Evolutionary conservation across 2,888 invertebrate species (phyloP).

Genomic region (Leptopilina myrica): DNA sequence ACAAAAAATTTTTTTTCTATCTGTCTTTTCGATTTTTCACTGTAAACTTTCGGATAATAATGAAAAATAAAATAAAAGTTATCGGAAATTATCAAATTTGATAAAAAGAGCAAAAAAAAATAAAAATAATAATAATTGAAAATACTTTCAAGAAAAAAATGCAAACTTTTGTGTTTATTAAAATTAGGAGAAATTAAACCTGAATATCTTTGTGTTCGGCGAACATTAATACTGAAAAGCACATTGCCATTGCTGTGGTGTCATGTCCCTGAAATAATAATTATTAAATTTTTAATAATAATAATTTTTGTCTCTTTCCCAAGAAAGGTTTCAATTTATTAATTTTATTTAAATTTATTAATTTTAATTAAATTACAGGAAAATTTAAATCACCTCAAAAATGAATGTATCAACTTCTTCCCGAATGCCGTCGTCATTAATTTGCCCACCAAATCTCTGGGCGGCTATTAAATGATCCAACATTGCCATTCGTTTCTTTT

Average conservation of each 20-base stretch:
- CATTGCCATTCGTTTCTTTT: conserved; percentile 55
- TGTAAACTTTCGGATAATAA: too few species aligned
- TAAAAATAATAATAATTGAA: too few species aligned
- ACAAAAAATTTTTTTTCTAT: too few species aligned
- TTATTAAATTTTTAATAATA: too few species aligned
- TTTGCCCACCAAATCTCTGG: conserved; percentile 46
- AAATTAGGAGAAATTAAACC: conserved; percentile 48
- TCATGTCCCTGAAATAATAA: conserved; percentile 79
- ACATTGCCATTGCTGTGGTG: conserved; percentile 79
- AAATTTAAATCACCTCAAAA: conserved; percentile 55
- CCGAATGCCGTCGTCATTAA: conserved; percentile 55
- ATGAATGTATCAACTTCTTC: conserved; percentile 62
- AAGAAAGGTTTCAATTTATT: too few species aligned
- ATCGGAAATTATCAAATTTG: too few species aligned
- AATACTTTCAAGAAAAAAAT: background rate
- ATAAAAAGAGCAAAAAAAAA: too few species aligned
- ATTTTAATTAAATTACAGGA: too few species aligned
- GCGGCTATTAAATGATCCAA: conserved; percentile 58
- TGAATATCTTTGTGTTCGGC: conserved; percentile 76
- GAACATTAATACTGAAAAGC: conserved; percentile 78
- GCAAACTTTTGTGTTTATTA: background rate
- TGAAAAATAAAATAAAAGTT: too few species aligned
- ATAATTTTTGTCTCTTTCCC: too few species aligned
- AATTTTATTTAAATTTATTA: too few species aligned
- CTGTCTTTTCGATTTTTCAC: too few species aligned